Evolutionary conservation across 2,888 invertebrate genomes (phyloP).

Genomic region (Diadromus collaris): DNA sequence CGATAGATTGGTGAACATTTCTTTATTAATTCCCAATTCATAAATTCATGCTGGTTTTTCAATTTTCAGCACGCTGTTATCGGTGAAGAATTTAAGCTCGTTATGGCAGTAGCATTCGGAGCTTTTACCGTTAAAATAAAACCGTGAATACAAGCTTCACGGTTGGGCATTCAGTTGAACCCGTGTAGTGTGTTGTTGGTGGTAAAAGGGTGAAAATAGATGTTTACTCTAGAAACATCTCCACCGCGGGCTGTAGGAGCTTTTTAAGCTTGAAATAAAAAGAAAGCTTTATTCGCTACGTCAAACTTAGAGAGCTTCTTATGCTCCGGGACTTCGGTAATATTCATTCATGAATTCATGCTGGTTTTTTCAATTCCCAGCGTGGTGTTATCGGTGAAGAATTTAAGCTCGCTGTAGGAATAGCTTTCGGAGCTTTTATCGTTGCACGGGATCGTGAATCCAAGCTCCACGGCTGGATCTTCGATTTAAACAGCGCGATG

Average conservation of each 20-base stretch:
- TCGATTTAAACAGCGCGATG: not conserved
- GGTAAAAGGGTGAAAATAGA: constrained; percentile 23
- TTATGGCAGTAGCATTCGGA: not conserved
- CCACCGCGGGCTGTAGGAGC: not conserved
- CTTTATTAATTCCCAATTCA: too few relatives aligned
- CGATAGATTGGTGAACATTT: not conserved
- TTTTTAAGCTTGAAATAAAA: not conserved
- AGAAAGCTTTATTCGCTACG: not conserved
- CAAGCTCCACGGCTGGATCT: not conserved
- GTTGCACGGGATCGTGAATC: not conserved
- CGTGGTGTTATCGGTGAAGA: not conserved
- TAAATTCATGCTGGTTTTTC: too few relatives aligned
- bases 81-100: not conserved
- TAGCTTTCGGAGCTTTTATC: not conserved
- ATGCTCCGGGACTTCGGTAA: too few relatives aligned
- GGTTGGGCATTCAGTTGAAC: not conserved
- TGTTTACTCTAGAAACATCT: constrained; percentile 14
- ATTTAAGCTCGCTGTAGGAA: not conserved
- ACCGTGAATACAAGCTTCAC: not conserved
- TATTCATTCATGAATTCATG: too few relatives aligned
- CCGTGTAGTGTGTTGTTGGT: constrained; percentile 2
- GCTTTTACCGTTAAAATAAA: not conserved
- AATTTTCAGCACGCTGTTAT: not conserved
- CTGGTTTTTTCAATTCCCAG: not conserved
- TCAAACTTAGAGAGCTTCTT: too few relatives aligned